Conservation (phyloP, 2,113 vertebrate genomes). For the Furnarius figulus region DNA sequence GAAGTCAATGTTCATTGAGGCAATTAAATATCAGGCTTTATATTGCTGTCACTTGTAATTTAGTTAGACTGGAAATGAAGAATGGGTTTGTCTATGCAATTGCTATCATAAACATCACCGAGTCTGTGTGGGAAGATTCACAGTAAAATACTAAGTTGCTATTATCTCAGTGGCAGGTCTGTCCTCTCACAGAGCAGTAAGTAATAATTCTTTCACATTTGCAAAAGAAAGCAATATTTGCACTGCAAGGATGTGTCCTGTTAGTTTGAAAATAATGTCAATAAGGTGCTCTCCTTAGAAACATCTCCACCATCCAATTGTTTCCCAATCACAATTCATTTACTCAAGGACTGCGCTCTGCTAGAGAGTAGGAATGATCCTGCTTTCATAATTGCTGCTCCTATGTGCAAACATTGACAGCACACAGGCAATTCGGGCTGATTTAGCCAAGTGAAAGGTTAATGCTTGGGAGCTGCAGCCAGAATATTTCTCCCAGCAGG, state of each 20-base stretch:
- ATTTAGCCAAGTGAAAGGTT: slow-evolving; percentile 60
- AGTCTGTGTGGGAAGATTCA: neutral
- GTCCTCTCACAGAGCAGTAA: neutral
- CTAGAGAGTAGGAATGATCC: neutral
- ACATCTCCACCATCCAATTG: neutral
- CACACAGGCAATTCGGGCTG: slow-evolving; percentile 24
- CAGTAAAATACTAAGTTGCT: slow-evolving; percentile 41
- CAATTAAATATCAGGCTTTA: slow-evolving; percentile 59
- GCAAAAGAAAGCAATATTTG: slow-evolving; percentile 51
- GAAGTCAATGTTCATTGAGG: slow-evolving; percentile 21
- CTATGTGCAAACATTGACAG: neutral
- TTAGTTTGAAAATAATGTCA: slow-evolving; percentile 64
- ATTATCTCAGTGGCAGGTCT: slow-evolving; percentile 24
- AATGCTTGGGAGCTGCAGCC: slow-evolving; percentile 5
- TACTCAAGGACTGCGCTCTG: slow-evolving; percentile 14
- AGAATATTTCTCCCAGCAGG: slow-evolving; percentile 15
- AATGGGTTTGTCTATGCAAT: slow-evolving; percentile 45
- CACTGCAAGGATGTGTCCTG: slow-evolving; percentile 30
- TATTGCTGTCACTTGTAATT: slow-evolving; percentile 53
- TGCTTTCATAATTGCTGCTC: slow-evolving; percentile 33
- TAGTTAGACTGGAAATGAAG: slow-evolving; percentile 52
- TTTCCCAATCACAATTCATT: slow-evolving; percentile 51
- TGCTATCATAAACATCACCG: slow-evolving; percentile 15
- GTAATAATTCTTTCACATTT: slow-evolving; percentile 56
- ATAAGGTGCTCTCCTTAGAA: slow-evolving; percentile 46